phyloP scores from a whole-genome alignment of 1,140 invertebrate species.

The Helicoverpa armigera region DNA sequence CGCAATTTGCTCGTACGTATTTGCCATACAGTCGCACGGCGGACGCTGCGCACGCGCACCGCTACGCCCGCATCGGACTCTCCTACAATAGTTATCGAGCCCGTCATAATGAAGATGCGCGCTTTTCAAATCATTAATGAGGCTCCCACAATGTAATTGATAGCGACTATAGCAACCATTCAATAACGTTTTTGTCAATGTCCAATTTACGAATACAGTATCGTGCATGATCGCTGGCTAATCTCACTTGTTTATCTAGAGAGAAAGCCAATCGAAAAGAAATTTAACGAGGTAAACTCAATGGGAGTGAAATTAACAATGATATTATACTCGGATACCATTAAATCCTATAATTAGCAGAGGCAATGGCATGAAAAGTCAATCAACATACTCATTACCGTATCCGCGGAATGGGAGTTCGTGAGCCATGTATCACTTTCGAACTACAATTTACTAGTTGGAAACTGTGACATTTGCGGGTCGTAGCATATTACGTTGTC shows the following conservation, averaged over 20 bases:
- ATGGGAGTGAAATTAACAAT: slow-evolving; percentile 62
- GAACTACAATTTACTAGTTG: slow-evolving; percentile 72
- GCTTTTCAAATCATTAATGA: slow-evolving; percentile 82
- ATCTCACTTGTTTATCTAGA: slow-evolving; percentile 67
- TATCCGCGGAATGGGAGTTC: slow-evolving; percentile 63
- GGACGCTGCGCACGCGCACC: slow-evolving; percentile 62
- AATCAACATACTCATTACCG: slow-evolving; percentile 67
- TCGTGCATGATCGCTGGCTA: slow-evolving; percentile 67
- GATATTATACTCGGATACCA: slow-evolving; percentile 51
- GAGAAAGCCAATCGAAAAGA: slow-evolving; percentile 60
- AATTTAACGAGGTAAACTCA: slow-evolving; percentile 50
- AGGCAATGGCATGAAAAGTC: slow-evolving; percentile 57
- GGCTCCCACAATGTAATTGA: slow-evolving; percentile 76
- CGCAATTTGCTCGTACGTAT: slow-evolving; percentile 57
- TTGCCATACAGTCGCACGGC: slow-evolving; percentile 56
- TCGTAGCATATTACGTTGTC: slow-evolving; percentile 48
- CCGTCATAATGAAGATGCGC: slow-evolving; percentile 79
- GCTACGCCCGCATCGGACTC: slow-evolving; percentile 74
- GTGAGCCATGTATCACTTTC: slow-evolving; percentile 71
- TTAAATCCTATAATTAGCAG: slow-evolving; percentile 66
- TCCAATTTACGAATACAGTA: slow-evolving; percentile 64
- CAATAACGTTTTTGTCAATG: slow-evolving; percentile 70
- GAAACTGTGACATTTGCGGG: slow-evolving; percentile 66
- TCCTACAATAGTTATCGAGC: slow-evolving; percentile 74
- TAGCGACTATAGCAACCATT: slow-evolving; percentile 58